These are phyloP conservation scores for Pseudeuparius sepicola DNA, from an alignment of 2,888 invertebrate species.

Conservation along the genomic window DNA sequence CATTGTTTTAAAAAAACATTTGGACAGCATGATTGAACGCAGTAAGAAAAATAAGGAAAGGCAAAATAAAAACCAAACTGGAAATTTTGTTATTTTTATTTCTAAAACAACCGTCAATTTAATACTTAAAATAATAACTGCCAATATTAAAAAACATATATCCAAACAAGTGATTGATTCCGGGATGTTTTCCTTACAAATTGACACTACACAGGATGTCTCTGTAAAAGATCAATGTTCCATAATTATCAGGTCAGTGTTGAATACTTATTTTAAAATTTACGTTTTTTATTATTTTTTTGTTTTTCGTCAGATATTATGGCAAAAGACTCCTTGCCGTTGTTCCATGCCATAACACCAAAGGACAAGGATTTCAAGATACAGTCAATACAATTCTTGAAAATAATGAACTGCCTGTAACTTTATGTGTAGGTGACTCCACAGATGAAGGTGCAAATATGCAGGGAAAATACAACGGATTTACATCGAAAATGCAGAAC, in stretches of 20 bases:
- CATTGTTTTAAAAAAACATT: constrained; percentile 6
- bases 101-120: constrained; percentile 9
- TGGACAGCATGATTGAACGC: constrained; percentile 6
- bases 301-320: too few species aligned
- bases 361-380: too few species aligned
- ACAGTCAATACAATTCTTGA: too few species aligned
- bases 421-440: constrained; percentile 11
- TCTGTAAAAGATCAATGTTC: constrained; percentile 17
- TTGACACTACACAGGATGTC: constrained; percentile 18
- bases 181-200: constrained; percentile 16
- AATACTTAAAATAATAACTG: too few species aligned
- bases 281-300: too few species aligned
- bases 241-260: constrained; percentile 17
- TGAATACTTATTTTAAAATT: too few species aligned
- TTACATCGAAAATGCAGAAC: neutral
- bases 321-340: too few species aligned
- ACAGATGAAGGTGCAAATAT: constrained; percentile 21
- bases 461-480: constrained; percentile 17
- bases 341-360: too few species aligned
- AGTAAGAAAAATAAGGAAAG: constrained; percentile 9
- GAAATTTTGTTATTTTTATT: constrained; percentile 8
- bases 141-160: too few species aligned
- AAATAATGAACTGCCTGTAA: too few species aligned
- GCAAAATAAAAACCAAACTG: constrained; percentile 7
- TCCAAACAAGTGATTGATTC: too few species aligned